Conservation (phyloP, 1,140 invertebrate species). For the Sipha flava region DNA sequence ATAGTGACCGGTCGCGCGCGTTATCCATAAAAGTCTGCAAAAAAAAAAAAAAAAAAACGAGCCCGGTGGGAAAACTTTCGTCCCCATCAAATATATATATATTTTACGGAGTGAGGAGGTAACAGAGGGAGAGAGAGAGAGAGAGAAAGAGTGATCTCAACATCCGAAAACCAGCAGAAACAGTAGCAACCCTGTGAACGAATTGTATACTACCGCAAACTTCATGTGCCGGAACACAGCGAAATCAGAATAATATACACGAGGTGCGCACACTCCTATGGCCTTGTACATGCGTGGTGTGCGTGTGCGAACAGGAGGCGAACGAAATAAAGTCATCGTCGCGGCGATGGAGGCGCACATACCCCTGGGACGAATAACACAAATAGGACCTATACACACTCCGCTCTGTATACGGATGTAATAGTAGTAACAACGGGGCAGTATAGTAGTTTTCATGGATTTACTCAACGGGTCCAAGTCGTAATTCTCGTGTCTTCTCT, state of each 20-base stretch:
- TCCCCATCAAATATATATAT: neutral
- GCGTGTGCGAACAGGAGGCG: neutral
- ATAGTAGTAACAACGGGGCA: neutral
- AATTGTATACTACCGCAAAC: neutral
- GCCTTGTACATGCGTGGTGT: no score
- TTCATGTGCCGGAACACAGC: neutral
- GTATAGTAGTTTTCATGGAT: constrained; percentile 9
- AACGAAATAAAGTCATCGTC: constrained; percentile 11
- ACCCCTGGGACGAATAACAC: constrained; percentile 27
- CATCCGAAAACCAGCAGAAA: neutral
- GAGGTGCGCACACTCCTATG: neutral
- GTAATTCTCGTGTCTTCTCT: constrained; percentile 14
- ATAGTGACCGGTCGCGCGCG: constrained; percentile 5
- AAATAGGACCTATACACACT: constrained; percentile 17
- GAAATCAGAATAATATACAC: constrained; percentile 25
- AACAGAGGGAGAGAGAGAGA: neutral
- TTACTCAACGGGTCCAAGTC: constrained; percentile 6
- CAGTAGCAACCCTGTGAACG: neutral
- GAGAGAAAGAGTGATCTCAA: neutral
- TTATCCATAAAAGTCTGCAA: constrained; percentile 28
- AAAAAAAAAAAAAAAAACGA: constrained; percentile 16
- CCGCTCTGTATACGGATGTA: neutral
- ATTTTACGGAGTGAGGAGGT: neutral
- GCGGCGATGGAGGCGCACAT: neutral
- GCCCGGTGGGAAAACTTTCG: constrained; percentile 21